A percentile compares a stretch with the other conserved stretches of the same genome.
phyloP scores from a whole-genome alignment of 2,888 invertebrate genomes.

The Hemicrepidius hirtus region DNA sequence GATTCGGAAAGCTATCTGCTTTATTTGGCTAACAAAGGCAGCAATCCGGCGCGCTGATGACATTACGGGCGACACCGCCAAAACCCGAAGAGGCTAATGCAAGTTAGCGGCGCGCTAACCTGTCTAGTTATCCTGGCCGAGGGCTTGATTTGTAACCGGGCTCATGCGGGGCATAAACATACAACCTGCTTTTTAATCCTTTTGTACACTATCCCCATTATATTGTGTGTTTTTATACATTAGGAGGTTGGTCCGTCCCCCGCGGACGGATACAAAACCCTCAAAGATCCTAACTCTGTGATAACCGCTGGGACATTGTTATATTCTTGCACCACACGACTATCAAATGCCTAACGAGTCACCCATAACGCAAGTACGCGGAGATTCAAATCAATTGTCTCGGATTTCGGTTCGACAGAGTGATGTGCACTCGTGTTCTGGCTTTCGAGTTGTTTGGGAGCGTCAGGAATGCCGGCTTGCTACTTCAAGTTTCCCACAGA shows the following conservation, averaged over 20 bases:
- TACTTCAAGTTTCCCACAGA: constrained; percentile 54
- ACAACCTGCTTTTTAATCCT: constrained; percentile 57
- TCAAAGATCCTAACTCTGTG: constrained; percentile 18
- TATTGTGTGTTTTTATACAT: constrained; percentile 42
- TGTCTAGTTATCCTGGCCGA: constrained; percentile 61
- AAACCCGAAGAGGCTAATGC: constrained; percentile 59
- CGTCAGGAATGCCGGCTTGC: constrained; percentile 54
- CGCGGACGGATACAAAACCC: constrained; percentile 33
- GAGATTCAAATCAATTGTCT: constrained; percentile 47
- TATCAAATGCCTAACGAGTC: constrained; percentile 40
- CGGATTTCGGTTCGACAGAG: constrained; percentile 45
- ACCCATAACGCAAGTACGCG: constrained; percentile 28
- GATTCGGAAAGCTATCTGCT: constrained; percentile 71
- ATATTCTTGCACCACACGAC: constrained; percentile 28
- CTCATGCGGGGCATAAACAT: constrained; percentile 55
- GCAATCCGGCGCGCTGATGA: constrained; percentile 65
- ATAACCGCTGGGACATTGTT: constrained; percentile 38
- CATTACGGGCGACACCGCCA: constrained; percentile 64
- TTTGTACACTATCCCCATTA: constrained; percentile 49
- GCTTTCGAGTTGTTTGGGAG: constrained; percentile 45
- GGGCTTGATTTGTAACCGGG: constrained; percentile 61
- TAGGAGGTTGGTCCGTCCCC: constrained; percentile 24
- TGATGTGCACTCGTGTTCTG: constrained; percentile 28
- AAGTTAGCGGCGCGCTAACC: constrained; percentile 57
- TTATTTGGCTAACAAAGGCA: constrained; percentile 69